These are phyloP conservation scores for Acanthochromis polyacanthus DNA, from an alignment of 2,113 vertebrate species.

Conservation along the genomic window DNA sequence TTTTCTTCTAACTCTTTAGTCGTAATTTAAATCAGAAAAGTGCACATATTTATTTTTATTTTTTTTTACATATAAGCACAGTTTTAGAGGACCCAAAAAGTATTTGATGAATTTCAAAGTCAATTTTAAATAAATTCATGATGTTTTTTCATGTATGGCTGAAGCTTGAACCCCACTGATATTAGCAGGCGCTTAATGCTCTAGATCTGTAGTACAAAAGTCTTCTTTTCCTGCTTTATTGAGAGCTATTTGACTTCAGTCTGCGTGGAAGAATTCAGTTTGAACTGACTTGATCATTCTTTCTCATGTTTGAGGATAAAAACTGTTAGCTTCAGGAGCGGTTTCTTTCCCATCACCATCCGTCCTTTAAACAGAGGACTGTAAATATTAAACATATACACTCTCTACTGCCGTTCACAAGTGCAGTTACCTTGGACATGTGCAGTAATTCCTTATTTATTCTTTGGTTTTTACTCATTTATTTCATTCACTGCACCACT, in stretches of 20 bases:
- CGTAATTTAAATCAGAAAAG: neutral
- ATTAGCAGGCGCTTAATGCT: neutral
- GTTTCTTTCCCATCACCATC: too few relatives aligned
- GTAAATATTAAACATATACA: too few relatives aligned
- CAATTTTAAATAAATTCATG: too few relatives aligned
- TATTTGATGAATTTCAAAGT: neutral
- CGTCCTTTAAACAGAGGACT: too few relatives aligned
- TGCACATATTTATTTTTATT: neutral
- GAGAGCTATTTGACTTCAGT: neutral
- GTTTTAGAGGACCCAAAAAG: neutral
- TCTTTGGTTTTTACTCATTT: too few relatives aligned
- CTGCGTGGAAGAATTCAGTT: constrained; percentile 1
- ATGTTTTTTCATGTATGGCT: neutral
- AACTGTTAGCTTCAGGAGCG: neutral
- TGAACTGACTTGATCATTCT: neutral
- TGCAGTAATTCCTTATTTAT: too few relatives aligned
- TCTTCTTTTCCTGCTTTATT: neutral
- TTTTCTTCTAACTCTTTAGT: neutral
- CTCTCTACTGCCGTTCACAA: too few relatives aligned
- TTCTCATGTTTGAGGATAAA: neutral
- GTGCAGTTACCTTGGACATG: too few relatives aligned
- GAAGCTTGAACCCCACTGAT: neutral
- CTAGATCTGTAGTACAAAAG: neutral
- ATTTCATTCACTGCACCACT: too few relatives aligned
- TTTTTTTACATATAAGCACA: neutral